phyloP scores from a whole-genome alignment of 1,140 invertebrate species.

The Drosophila teissieri region DNA sequence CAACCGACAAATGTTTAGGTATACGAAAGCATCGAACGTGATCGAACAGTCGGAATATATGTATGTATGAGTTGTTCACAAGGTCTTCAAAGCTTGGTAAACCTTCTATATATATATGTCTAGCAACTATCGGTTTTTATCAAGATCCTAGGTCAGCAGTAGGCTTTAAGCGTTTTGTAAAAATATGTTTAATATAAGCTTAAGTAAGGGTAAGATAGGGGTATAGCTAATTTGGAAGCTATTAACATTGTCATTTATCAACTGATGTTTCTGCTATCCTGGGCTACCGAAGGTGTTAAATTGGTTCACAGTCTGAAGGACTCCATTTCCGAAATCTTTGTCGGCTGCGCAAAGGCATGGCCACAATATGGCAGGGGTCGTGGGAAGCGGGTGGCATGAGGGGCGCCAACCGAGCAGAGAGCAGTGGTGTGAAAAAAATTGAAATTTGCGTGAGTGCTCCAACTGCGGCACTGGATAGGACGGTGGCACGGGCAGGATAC shows the following conservation, averaged over 20 bases:
- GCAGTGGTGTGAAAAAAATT: constrained; percentile 84
- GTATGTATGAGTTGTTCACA: too few species aligned
- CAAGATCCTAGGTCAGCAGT: too few species aligned
- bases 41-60: too few species aligned
- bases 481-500: neutral
- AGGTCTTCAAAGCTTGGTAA: too few species aligned
- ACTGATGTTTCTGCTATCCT: too few species aligned
- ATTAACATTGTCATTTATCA: too few species aligned
- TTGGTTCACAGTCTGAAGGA: neutral
- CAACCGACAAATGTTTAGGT: constrained; percentile 41
- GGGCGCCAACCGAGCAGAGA: constrained; percentile 59
- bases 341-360: constrained; percentile 32
- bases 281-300: neutral
- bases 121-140: too few species aligned
- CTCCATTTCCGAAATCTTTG: constrained; percentile 15
- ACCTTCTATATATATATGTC: too few species aligned
- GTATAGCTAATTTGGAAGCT: too few species aligned
- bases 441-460: constrained; percentile 83
- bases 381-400: constrained; percentile 33
- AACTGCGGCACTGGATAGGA: constrained; percentile 65
- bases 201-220: too few species aligned
- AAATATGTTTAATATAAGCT: too few species aligned
- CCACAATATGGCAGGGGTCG: constrained; percentile 72
- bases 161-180: neutral
- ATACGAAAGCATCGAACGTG: neutral